phyloP scores from a whole-genome alignment of 2,888 invertebrate genomes.

The Dexiosoma caninum region DNA sequence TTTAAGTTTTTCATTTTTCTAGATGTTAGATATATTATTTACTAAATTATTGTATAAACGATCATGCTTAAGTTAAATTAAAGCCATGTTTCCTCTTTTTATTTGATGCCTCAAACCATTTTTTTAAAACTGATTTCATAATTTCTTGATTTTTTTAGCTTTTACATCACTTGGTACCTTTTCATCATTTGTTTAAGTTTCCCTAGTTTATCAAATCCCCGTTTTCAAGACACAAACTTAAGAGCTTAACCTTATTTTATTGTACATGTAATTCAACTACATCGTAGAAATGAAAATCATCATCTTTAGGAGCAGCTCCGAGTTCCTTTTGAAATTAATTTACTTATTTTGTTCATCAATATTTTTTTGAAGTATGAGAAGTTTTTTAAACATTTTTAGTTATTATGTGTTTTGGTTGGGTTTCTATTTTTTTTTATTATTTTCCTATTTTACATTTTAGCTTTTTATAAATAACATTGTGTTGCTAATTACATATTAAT shows the following conservation, averaged over 20 bases:
- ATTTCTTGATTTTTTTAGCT: conserved; percentile 71
- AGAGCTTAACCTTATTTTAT: not conserved
- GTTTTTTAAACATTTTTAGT: not conserved
- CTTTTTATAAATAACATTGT: not conserved
- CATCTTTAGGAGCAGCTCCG: conserved; percentile 5
- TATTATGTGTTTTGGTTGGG: conserved; percentile 16
- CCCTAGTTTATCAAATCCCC: not conserved
- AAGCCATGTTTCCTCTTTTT: too few relatives aligned
- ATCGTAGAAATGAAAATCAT: not conserved
- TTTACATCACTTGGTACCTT: conserved; percentile 76
- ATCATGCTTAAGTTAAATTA: conserved; percentile 3
- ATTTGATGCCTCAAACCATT: too few relatives aligned
- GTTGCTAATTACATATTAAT: not conserved
- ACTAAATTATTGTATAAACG: not conserved
- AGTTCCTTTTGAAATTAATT: conserved; percentile 1
- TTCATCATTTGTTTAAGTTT: conserved; percentile 67
- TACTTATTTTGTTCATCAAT: not conserved
- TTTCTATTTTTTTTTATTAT: not conserved
- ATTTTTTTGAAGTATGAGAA: conserved; percentile 45
- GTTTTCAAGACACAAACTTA: conserved; percentile 1
- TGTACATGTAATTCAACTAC: not conserved
- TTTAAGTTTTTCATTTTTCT: not conserved
- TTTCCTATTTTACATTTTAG: too few relatives aligned
- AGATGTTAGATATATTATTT: not conserved
- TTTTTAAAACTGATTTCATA: conserved; percentile 49